Base-by-base conservation (phyloP, 2,797 vertebrate species). In the Amniataba percoides region DNA sequence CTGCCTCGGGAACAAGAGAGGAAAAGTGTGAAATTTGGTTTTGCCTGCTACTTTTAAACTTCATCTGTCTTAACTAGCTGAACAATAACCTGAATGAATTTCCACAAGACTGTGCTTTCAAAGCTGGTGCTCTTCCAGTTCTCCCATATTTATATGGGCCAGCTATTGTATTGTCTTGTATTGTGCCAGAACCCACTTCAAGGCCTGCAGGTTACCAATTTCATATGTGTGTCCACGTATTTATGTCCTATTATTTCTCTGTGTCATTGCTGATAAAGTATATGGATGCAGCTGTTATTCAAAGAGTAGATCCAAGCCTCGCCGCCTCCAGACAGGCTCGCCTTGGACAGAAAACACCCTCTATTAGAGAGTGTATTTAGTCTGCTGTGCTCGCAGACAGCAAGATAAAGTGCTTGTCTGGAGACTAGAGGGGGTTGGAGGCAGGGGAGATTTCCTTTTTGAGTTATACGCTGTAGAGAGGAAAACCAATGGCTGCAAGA, bases 361-460 rank as follows among this genome's bases (percentile, higher is more conserved):
- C 87, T 82, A 89, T 89, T 89, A 87, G 72, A 79, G 72, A 80
- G 73, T 72, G 80, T 89, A 84, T 89, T 92, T 90, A 89, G 82
- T 88, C 82, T 87, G 87, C 81, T 85, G 63, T 74, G 84, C 81
- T 77, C 81, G 75, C 45, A 77, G 88, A 91, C 86, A 88, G 86
- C 65, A 88, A 90, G 92, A 92, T 81, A 86, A 90, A 94, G 60
- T 87, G 68, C 65, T 82, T 77, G 86, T 86, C 81, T 87, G 56
- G 59, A 88, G 83, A 83, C 57, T 36, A 55, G 73, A 88, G 80
- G 65, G 69, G 71, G 78, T 71, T 84, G 77, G 59, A 85, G 76
- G 70, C 74, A 75, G 60, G 60, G 77, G 59, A 87, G 78, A 83
- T 87, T 87, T 92, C 78, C 82, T 80, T 82, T 82, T 86, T 88